phyloP scores from a whole-genome alignment of 2,888 invertebrate genomes.

The Magallana nippona region DNA sequence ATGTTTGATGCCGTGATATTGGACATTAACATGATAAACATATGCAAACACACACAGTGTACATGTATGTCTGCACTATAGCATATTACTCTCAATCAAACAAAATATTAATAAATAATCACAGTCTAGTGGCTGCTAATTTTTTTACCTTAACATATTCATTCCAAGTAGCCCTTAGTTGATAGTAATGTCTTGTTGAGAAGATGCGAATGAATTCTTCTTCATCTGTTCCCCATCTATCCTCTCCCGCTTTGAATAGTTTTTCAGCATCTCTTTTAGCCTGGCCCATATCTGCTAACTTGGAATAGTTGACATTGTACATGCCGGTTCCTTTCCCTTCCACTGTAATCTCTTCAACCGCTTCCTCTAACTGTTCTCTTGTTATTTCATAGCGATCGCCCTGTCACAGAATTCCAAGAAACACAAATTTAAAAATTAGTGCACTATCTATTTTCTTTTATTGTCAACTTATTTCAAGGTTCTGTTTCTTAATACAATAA shows the following conservation, averaged over 20 bases:
- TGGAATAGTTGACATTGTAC: constrained; percentile 73
- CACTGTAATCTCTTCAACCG: constrained; percentile 70
- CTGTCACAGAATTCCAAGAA: constrained; percentile 52
- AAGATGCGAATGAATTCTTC: constrained; percentile 76
- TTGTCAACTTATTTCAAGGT: too few species aligned
- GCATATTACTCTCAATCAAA: not conserved
- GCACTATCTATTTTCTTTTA: too few species aligned
- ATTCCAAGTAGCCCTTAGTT: constrained; percentile 72
- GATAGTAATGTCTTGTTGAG: constrained; percentile 74
- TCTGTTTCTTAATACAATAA: not conserved
- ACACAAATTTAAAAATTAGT: too few species aligned
- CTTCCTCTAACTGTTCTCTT: constrained; percentile 63
- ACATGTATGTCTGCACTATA: too few species aligned
- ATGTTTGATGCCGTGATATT: too few species aligned
- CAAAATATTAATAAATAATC: not conserved
- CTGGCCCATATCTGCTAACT: constrained; percentile 63
- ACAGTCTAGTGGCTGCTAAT: not conserved
- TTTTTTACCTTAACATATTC: constrained; percentile 76
- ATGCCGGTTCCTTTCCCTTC: constrained; percentile 70
- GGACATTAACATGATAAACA: too few species aligned
- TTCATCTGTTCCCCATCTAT: constrained; percentile 77
- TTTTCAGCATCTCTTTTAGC: constrained; percentile 71
- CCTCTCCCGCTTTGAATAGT: constrained; percentile 75
- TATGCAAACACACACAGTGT: too few species aligned
- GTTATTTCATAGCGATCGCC: constrained; percentile 72